These are phyloP conservation scores for Hyles euphorbiae DNA, from an alignment of 1,140 invertebrate species.

Conservation along the genomic window DNA sequence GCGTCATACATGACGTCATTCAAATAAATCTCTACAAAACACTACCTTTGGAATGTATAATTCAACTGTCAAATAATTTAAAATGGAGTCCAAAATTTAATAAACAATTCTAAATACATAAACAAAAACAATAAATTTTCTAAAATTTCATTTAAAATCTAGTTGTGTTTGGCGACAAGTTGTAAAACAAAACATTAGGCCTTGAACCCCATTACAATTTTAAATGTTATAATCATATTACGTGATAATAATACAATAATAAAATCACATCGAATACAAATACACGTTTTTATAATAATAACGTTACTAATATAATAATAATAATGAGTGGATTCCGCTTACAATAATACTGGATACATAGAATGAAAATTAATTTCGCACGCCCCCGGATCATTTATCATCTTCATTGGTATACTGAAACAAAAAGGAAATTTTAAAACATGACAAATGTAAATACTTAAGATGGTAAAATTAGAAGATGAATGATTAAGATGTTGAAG, in stretches of 20 bases:
- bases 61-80: too few relatives aligned
- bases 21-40: too few relatives aligned
- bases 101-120: constrained; percentile 5
- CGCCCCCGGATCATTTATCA: not conserved
- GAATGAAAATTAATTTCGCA: constrained; percentile 29
- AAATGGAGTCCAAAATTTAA: too few relatives aligned
- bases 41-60: too few relatives aligned
- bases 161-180: constrained; percentile 26
- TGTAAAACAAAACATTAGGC: constrained; percentile 22
- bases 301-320: constrained; percentile 34
- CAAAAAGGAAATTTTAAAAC: too few relatives aligned
- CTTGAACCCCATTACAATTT: constrained; percentile 37
- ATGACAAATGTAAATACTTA: too few relatives aligned
- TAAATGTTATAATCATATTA: constrained; percentile 19
- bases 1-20: too few relatives aligned
- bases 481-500: too few relatives aligned
- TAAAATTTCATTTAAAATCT: constrained; percentile 15
- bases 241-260: constrained; percentile 37
- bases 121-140: constrained; percentile 11
- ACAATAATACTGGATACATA: constrained; percentile 50
- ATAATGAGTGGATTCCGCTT: constrained; percentile 36
- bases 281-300: constrained; percentile 35
- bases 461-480: too few relatives aligned
- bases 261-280: constrained; percentile 39
- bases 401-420: not conserved